Conservation (phyloP, 2,797 vertebrate genomes). For the Spondyliosoma cantharus region DNA sequence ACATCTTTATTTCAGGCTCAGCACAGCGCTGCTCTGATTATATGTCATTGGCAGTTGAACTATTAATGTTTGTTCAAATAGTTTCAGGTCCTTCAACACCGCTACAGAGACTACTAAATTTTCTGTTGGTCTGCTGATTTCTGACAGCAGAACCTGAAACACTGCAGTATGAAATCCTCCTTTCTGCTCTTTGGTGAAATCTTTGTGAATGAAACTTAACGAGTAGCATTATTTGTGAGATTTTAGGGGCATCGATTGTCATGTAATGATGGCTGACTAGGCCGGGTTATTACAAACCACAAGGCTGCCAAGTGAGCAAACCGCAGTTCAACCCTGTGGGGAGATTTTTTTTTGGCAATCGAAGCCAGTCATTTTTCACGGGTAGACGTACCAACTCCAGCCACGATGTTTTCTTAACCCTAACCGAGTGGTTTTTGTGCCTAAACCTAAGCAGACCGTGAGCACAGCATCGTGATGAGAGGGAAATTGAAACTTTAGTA, state of each 20-base stretch:
- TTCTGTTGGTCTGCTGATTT: conserved; percentile 1
- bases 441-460: no score
- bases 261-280: background rate
- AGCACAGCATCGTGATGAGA: no score
- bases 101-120: no score
- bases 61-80: background rate
- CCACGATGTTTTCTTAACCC: no score
- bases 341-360: no score
- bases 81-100: background rate
- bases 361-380: no score
- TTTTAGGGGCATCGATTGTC: background rate
- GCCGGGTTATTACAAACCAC: no score
- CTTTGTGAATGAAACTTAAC: background rate
- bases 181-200: conserved; percentile 2
- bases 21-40: background rate
- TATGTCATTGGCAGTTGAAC: background rate
- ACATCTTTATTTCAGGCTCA: background rate
- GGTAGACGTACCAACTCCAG: no score
- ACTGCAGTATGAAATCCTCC: background rate
- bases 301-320: no score
- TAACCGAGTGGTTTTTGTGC: no score
- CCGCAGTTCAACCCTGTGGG: no score
- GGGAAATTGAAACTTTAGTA: no score
- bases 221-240: background rate
- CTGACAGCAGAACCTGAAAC: background rate